Conservation (phyloP, 23 tunicate species). For the Styela plicata region DNA sequence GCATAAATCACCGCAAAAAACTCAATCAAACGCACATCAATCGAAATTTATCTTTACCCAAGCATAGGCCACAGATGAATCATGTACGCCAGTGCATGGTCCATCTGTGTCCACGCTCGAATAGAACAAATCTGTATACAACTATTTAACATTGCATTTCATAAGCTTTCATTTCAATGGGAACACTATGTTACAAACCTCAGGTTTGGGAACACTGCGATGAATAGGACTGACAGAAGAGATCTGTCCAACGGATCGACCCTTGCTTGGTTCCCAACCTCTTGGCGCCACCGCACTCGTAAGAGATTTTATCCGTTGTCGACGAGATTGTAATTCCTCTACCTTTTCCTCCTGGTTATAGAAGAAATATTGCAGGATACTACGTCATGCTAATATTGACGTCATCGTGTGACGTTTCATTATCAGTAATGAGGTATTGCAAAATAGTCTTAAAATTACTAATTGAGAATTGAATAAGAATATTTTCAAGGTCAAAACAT, state of each 20-base stretch:
- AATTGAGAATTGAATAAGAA: too few species aligned
- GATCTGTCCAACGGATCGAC: background rate
- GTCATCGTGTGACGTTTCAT: background rate
- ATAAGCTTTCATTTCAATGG: background rate
- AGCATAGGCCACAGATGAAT: too few species aligned
- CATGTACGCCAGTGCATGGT: too few species aligned
- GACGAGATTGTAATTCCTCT: background rate
- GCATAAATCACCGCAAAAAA: too few species aligned
- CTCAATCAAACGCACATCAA: too few species aligned
- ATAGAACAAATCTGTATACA: too few species aligned
- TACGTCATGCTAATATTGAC: too few species aligned
- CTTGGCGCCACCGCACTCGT: constrained; percentile 45
- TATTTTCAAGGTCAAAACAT: too few species aligned
- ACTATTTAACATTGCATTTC: background rate
- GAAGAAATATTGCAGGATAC: background rate
- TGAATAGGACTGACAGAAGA: constrained; percentile 38
- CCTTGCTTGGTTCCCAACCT: constrained; percentile 47
- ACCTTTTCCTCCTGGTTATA: background rate
- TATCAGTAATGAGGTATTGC: too few species aligned
- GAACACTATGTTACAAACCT: constrained; percentile 24
- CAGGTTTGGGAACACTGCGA: background rate
- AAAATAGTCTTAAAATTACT: too few species aligned
- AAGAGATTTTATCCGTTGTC: constrained; percentile 7
- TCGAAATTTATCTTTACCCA: too few species aligned
- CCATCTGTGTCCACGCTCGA: too few species aligned